Conservation (phyloP, 2,888 invertebrate genomes). For the Meteorus cinctellus region DNA sequence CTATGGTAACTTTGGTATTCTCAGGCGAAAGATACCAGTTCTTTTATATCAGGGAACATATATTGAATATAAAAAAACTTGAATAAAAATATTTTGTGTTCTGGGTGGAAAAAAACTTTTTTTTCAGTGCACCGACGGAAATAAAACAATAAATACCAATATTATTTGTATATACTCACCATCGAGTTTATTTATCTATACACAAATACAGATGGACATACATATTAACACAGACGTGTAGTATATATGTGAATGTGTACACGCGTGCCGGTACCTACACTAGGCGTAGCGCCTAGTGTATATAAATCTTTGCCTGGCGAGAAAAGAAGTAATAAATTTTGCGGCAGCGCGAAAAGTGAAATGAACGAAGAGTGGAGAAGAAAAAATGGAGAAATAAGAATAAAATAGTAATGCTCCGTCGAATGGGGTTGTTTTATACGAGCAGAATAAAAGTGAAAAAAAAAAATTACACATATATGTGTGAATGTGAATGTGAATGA, state of each 20-base stretch:
- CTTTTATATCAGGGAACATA: too few relatives aligned
- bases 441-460: conserved; percentile 35
- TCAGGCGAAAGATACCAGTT: too few relatives aligned
- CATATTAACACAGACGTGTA: background rate
- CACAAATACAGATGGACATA: conserved; percentile 12
- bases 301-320: conserved; percentile 34
- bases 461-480: conserved; percentile 17
- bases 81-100: too few relatives aligned
- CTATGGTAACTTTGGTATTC: too few relatives aligned
- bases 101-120: too few relatives aligned
- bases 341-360: conserved; percentile 34
- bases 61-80: too few relatives aligned
- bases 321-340: conserved; percentile 47
- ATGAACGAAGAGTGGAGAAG: conserved; percentile 33
- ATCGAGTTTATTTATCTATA: background rate
- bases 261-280: background rate
- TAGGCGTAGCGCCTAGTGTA: background rate
- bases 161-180: background rate
- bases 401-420: conserved; percentile 39
- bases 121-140: too few relatives aligned
- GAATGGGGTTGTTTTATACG: conserved; percentile 36
- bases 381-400: conserved; percentile 18
- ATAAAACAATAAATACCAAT: background rate
- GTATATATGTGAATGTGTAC: background rate
- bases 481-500: background rate